These are phyloP conservation scores for Holothuria scabra DNA, from an alignment of 53 echinoderm and acorn worm genomes.

Conservation along the genomic window DNA sequence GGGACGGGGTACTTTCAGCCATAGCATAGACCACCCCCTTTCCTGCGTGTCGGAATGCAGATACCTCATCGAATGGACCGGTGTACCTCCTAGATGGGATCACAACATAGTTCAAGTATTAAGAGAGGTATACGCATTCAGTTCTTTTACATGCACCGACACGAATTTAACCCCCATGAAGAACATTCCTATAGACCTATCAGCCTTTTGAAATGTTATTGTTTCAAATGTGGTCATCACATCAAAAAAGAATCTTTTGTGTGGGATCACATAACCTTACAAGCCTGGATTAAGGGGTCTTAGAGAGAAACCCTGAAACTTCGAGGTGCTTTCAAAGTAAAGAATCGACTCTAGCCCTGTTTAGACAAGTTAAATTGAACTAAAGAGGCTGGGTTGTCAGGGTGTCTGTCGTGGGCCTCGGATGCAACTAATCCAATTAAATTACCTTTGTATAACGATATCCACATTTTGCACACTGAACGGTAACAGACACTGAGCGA, in stretches of 20 bases:
- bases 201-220: conserved; percentile 2
- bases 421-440: conserved; percentile 45
- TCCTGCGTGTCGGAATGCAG: no score
- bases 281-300: conserved; percentile 22
- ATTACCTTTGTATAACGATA: conserved; percentile 31
- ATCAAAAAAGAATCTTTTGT: no score
- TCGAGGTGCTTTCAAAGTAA: conserved; percentile 22
- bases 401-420: conserved; percentile 29
- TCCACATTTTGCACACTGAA: conserved; percentile 35
- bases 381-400: conserved; percentile 2
- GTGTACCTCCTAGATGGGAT: no score
- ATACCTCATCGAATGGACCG: no score
- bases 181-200: no score
- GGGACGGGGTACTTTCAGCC: no score
- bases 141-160: no score
- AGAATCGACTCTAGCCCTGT: conserved; percentile 7
- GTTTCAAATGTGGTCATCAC: not conserved
- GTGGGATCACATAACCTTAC: not conserved
- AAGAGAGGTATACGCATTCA: no score
- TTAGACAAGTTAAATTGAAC: conserved; percentile 24
- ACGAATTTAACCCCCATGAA: no score
- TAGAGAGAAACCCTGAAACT: conserved; percentile 18
- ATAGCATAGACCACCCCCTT: no score
- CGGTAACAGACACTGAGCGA: conserved; percentile 22
- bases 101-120: no score